Evolutionary conservation across 2,888 invertebrate species (phyloP), one percentile per base, ranked within the genome.

Genomic region (Apotomis capreana): DNA sequence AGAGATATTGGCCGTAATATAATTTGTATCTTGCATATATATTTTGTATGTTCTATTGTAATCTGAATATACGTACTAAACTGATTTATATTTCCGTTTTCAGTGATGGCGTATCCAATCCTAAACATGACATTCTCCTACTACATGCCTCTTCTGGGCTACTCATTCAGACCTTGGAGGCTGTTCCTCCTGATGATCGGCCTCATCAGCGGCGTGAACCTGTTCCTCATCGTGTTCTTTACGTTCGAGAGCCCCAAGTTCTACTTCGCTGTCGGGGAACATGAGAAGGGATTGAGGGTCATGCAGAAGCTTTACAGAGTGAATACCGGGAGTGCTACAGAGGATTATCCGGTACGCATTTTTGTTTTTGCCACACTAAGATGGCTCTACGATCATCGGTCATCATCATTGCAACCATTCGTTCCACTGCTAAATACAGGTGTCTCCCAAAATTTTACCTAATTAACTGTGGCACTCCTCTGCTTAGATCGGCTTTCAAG

Each of bases 241-340:
- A 65, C 65, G 3, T 55, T 59, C 6, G 70, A 70, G 46, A 70
- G 70, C 15, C 70, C 70, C 8, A 70, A 70, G 6, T 70, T 70
- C 36, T 65, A 54, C 54, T 70, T 70, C n/a, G 59, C 70, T 4
- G 37, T 54, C 46, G 59, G 70, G 8, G 59, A 70, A 37, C 70
- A 70, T 37, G 60, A 65, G 4, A 52, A 51, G 46, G 70, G 70
- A 37, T 54, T 70, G 12, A 49, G 60, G 13, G 54, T 54, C 10
- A 60, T 70, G 65, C 64, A 54, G 54, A 65, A 70, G 64, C 40
- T 70, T 15, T 70, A 65, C 52, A 65, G 36, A 49, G 54, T 60
- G 0, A 70, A 70, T 36, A 60, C 64, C 5, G 70, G 65, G 4
- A 70, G 60, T 44, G 46, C 59, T 3, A 0, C 49, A 0, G 64